Conservation (phyloP, 2,113 vertebrate species). For the Alaudala cheleensis region DNA sequence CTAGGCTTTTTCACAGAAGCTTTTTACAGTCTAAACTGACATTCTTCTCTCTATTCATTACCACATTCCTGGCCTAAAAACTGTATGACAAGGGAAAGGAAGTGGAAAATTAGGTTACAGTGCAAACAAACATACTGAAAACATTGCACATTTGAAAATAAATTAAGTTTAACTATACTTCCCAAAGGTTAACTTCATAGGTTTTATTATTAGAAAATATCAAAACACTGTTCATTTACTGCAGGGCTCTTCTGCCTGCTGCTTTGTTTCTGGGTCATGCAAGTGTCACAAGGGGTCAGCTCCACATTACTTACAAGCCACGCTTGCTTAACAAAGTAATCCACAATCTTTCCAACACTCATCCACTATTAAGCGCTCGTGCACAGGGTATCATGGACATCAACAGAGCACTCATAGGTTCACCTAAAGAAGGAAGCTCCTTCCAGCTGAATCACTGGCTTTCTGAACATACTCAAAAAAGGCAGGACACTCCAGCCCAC, state of each 20-base stretch:
- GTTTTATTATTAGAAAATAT: conserved; percentile 64
- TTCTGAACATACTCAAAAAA: neutral
- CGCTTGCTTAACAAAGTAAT: conserved; percentile 56
- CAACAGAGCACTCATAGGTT: neutral
- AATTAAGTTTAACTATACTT: conserved; percentile 60
- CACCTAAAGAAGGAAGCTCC: neutral
- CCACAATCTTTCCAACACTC: conserved; percentile 25
- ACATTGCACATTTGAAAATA: conserved; percentile 54
- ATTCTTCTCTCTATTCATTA: conserved; percentile 67
- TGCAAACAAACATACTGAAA: conserved; percentile 58
- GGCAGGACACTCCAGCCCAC: neutral
- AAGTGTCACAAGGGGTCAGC: conserved; percentile 38
- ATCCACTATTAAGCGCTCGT: neutral
- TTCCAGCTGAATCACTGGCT: neutral
- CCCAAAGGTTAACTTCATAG: conserved; percentile 59
- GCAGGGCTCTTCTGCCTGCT: conserved; percentile 37
- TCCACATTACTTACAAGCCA: conserved; percentile 61
- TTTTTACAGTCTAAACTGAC: conserved; percentile 61
- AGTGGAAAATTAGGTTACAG: conserved; percentile 65
- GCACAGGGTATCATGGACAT: accelerated
- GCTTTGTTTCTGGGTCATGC: conserved; percentile 64
- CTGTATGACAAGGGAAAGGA: conserved; percentile 64
- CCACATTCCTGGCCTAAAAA: conserved; percentile 44
- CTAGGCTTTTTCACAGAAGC: conserved; percentile 33
- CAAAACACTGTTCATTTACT: conserved; percentile 61